Percentiles rank a stretch among this genome's conserved stretches.
Conservation (phyloP, 64 coral and sea anemone species). For the Dendronephthya gigantea region DNA sequence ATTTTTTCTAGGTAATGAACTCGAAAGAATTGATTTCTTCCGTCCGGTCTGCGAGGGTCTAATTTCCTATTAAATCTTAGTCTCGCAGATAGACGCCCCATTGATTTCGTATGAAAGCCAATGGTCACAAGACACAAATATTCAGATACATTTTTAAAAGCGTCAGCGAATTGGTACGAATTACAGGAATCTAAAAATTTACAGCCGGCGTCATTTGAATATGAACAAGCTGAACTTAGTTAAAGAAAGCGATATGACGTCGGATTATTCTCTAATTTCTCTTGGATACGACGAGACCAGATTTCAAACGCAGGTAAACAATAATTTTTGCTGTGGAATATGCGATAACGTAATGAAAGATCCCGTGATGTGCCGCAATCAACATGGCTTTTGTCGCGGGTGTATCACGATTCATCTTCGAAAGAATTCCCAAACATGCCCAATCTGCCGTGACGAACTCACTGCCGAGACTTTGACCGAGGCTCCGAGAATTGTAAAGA, state of each 20-base stretch:
- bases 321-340: neutral
- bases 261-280: neutral
- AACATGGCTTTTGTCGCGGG: neutral
- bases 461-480: neutral
- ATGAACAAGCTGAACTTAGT: no score
- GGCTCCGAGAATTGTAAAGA: neutral
- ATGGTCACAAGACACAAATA: no score
- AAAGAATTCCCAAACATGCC: neutral
- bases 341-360: neutral
- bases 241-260: neutral
- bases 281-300: neutral
- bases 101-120: no score
- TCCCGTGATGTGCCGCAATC: neutral
- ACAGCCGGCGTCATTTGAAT: no score
- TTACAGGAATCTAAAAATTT: no score
- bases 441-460: neutral
- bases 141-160: no score
- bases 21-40: no score
- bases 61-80: no score
- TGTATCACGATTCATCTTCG: neutral
- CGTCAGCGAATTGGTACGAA: no score
- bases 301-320: neutral
- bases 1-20: no score
- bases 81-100: no score
- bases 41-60: no score